phyloP scores from a whole-genome alignment of 2,797 vertebrate genomes.

The Manis crassicaudata region DNA sequence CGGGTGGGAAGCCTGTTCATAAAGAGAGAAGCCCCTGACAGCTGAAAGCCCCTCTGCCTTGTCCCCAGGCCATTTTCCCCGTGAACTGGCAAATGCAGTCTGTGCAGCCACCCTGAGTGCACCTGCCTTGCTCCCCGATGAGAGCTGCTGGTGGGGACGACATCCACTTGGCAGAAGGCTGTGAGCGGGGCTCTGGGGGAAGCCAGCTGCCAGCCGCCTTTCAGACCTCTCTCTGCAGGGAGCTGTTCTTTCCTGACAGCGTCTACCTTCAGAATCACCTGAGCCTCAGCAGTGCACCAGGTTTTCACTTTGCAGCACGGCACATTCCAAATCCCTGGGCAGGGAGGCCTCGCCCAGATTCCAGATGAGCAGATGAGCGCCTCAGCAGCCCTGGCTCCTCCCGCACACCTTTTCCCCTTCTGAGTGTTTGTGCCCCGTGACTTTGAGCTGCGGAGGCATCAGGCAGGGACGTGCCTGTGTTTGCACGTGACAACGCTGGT shows the following conservation, averaged over 20 bases:
- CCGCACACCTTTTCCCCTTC: not conserved
- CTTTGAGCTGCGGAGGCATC: not conserved
- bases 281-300: constrained; percentile 40
- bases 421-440: constrained; percentile 1
- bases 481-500: not conserved
- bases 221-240: not conserved
- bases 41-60: not conserved
- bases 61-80: not conserved
- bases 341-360: constrained; percentile 29
- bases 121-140: not conserved
- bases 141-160: not conserved
- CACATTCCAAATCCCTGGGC: constrained; percentile 41
- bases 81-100: not conserved
- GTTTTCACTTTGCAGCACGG: not conserved
- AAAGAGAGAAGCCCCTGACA: not conserved
- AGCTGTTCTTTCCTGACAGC: not conserved
- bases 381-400: not conserved
- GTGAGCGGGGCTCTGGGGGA: not conserved
- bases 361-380: not conserved
- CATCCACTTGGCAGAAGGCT: not conserved
- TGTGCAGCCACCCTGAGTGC: not conserved
- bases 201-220: not conserved
- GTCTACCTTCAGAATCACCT: not conserved
- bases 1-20: not conserved
- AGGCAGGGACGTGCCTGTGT: not conserved